Conservation (phyloP, 2,888 invertebrate species). For the Acanthosoma haemorrhoidale region DNA sequence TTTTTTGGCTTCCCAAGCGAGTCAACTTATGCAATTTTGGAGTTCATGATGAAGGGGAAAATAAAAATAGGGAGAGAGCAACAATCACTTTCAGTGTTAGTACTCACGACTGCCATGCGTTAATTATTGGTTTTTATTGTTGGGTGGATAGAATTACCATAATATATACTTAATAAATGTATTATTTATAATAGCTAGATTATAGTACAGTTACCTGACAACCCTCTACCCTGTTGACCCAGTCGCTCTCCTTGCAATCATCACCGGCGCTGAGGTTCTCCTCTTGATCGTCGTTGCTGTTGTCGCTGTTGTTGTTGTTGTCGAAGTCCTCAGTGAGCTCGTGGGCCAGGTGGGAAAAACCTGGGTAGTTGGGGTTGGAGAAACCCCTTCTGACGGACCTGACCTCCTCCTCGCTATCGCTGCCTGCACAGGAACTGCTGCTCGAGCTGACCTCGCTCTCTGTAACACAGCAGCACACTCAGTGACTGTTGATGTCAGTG, state of each 20-base stretch:
- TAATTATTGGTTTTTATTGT: too few species aligned
- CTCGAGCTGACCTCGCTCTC: conserved; percentile 31
- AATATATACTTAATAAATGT: not conserved
- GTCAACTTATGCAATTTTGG: too few species aligned
- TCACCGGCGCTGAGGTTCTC: conserved; percentile 40
- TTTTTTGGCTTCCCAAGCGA: too few species aligned
- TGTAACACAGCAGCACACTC: too few species aligned
- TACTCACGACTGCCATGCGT: too few species aligned
- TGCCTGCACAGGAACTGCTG: conserved; percentile 35
- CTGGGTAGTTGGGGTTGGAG: conserved; percentile 78
- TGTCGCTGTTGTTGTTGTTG: conserved; percentile 52
- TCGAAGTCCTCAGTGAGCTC: conserved; percentile 54
- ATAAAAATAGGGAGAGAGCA: too few species aligned
- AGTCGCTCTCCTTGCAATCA: conserved; percentile 33
- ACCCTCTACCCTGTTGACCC: conserved; percentile 27
- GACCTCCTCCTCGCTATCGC: conserved; percentile 36
- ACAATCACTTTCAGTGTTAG: too few species aligned
- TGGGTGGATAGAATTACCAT: not conserved
- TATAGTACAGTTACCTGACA: conserved; percentile 1
- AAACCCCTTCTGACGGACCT: conserved; percentile 51
- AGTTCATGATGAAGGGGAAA: too few species aligned
- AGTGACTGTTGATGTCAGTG: too few species aligned
- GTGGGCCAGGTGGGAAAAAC: conserved; percentile 75
- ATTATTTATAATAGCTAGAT: not conserved
- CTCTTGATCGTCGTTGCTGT: conserved; percentile 47